Evolutionary conservation across 2,113 vertebrate species (phyloP), one percentile per base, ranked within the genome.

Genomic region (Mustela lutreola): DNA sequence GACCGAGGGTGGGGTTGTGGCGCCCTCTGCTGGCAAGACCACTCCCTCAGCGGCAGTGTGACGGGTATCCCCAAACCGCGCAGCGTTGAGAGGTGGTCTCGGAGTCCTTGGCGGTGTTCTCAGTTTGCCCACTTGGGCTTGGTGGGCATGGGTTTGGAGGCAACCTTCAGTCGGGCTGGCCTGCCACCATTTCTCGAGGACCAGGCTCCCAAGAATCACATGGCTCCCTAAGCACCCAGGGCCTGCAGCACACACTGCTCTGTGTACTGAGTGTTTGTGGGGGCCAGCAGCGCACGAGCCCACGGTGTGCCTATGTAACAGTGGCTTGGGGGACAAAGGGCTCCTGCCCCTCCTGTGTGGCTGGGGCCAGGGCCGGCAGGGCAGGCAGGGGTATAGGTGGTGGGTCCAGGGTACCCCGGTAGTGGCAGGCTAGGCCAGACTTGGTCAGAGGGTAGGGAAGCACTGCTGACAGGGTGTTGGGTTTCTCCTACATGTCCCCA

Each of bases 1-100:
- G 36, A 9, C 10, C 45, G 5, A 22, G 91, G 39, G 4, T 11
- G 76, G 11, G 63, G 63, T 62, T 12, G 10, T 2, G 11, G 62
- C 33, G 11, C 45, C 81, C 56, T 60, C 79, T 81, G 56, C 70
- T 24, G 76, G 67, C 76, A 42, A 2, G 7, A n/a, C 15, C 1
- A 1, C 0, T 1, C 31, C 48, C 16, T 75, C 22, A 19, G 3
- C 7, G 1, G 12, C 26, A 53, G n/a, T 16, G 14, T 9, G 31
- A 15, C 16, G 5, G 15, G 16, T 18, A 18, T 56, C 53, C 53
- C 16, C 0, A 1, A 56, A 56, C 18, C 15, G 4, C 15, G 67
- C 83, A 56, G 67, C 33, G 4, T 1, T 33, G 42, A 11, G 8
- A 4, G 45, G 48, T 24, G 50, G 63, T 60, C 50, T 48, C 3